These are phyloP conservation scores for Meloidogyne floridensis DNA, from an alignment of 1,140 invertebrate species.

Conservation along the genomic window DNA sequence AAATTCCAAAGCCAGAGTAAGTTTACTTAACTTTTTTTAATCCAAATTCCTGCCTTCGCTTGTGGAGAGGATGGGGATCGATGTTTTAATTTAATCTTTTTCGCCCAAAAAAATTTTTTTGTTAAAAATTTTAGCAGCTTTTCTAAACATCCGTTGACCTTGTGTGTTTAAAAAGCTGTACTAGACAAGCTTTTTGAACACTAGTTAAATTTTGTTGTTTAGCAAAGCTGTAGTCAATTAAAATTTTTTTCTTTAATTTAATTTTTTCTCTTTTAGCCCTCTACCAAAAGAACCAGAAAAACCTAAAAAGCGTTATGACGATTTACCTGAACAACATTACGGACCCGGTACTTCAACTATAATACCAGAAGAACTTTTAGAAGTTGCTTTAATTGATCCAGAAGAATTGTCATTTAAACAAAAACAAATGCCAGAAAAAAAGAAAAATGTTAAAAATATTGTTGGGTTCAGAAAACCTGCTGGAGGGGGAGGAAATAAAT, in stretches of 20 bases:
- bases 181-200: too few relatives aligned
- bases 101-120: too few relatives aligned
- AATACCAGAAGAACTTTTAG: conserved; percentile 23
- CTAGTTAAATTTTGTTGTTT: too few relatives aligned
- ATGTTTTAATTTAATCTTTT: background rate
- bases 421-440: background rate
- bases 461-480: background rate
- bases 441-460: conserved; percentile 7
- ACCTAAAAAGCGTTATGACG: conserved; percentile 20
- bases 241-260: background rate
- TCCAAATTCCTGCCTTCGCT: background rate
- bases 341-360: background rate
- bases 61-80: background rate
- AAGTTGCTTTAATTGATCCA: conserved; percentile 19
- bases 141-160: too few relatives aligned
- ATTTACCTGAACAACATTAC: conserved; percentile 24
- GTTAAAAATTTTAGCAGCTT: too few relatives aligned
- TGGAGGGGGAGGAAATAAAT: background rate
- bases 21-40: background rate
- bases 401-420: conserved; percentile 21
- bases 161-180: too few relatives aligned
- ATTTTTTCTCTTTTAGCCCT: background rate
- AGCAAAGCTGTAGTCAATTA: background rate
- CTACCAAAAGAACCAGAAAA: conserved; percentile 1
- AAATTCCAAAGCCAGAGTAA: conserved; percentile 26